Conservation (phyloP, 2,888 invertebrate genomes). For the Halictus quadricinctus region DNA sequence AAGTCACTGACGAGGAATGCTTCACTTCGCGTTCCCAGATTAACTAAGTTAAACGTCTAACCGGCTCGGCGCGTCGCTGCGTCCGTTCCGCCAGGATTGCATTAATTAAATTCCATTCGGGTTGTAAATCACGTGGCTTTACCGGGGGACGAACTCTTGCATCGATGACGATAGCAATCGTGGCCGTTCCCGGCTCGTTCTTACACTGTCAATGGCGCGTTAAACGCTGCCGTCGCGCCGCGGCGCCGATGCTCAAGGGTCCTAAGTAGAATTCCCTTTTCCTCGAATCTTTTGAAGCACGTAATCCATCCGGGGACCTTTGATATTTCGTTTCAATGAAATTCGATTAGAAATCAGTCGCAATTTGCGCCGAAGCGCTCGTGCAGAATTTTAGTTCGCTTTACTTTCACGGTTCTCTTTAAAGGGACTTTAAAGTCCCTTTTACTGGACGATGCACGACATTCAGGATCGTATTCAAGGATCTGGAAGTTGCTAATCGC, state of each 20-base stretch:
- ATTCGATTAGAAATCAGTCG: slow-evolving; percentile 10
- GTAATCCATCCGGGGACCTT: slow-evolving; percentile 6
- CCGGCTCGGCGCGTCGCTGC: slow-evolving; percentile 30
- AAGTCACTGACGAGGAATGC: slow-evolving; percentile 57
- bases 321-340: slow-evolving; percentile 9
- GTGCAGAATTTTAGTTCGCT: slow-evolving; percentile 7
- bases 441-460: neutral
- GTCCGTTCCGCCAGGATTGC: slow-evolving; percentile 55
- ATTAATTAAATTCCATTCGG: slow-evolving; percentile 66
- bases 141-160: slow-evolving; percentile 18
- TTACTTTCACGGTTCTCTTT: neutral
- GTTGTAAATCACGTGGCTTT: slow-evolving; percentile 59
- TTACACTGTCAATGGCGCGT: slow-evolving; percentile 13
- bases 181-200: neutral
- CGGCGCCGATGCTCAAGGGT: neutral
- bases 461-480: neutral
- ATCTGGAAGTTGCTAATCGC: neutral
- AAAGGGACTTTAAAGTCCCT: neutral
- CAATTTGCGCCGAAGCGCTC: neutral
- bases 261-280: neutral
- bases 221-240: neutral
- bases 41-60: slow-evolving; percentile 67
- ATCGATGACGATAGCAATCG: slow-evolving; percentile 30
- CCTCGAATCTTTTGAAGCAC: neutral
- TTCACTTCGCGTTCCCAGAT: slow-evolving; percentile 52